A percentile compares a stretch with the other conserved stretches of the same genome.
phyloP scores from a whole-genome alignment of 2,113 vertebrate genomes.

The Ailurus styani region DNA sequence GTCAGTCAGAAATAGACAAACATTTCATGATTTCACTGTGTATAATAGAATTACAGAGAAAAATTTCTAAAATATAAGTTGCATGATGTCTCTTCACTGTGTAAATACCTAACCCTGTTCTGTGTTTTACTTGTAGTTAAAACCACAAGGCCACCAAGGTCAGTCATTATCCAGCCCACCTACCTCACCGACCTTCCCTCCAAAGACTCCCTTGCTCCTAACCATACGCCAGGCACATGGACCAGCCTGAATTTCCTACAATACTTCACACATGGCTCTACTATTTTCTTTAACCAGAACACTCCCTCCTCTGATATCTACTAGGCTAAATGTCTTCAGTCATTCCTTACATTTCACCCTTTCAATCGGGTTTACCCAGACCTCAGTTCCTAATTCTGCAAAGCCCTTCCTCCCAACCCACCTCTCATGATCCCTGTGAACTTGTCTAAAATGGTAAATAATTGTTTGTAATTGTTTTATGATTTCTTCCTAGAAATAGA shows the following conservation, averaged over 20 bases:
- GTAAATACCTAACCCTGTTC: neutral
- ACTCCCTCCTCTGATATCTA: neutral
- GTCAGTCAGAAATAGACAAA: neutral
- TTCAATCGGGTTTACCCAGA: neutral
- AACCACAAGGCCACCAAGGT: neutral
- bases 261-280: neutral
- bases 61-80: neutral
- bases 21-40: neutral
- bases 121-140: neutral
- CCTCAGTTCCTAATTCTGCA: neutral
- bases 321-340: neutral
- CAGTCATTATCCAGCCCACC: no score
- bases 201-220: neutral
- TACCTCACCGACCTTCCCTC: neutral
- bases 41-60: neutral
- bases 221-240: rapidly evolving
- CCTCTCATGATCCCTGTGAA: neutral
- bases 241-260: no score
- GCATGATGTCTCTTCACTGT: neutral
- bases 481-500: neutral
- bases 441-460: neutral
- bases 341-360: neutral
- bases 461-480: neutral
- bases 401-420: no score
- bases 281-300: neutral